Evolutionary conservation across 1,140 invertebrate species (phyloP).

Genomic region (Drosophila nasuta): DNA sequence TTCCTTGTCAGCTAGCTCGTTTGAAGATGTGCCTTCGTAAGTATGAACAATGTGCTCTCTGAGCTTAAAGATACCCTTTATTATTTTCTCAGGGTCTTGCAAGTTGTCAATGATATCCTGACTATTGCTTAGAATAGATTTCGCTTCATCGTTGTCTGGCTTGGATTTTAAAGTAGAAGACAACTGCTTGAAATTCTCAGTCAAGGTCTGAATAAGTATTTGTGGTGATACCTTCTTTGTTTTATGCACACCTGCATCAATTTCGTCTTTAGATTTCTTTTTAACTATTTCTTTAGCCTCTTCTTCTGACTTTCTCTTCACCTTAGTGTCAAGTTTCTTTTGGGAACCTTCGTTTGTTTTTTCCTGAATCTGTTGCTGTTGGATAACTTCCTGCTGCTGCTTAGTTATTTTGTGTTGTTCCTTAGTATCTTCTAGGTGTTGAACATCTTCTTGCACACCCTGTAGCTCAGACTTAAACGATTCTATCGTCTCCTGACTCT

Average conservation of each 20-base stretch:
- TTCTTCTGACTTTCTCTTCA: constrained; percentile 28
- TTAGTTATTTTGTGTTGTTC: background rate
- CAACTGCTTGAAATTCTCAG: constrained; percentile 12
- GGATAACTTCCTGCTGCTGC: background rate
- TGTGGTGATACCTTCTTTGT: background rate
- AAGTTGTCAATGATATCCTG: constrained; percentile 56
- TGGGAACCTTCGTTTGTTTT: constrained; percentile 15
- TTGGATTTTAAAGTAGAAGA: constrained; percentile 5
- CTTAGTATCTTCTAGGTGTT: background rate
- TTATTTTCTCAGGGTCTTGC: constrained; percentile 32
- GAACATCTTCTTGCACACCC: background rate
- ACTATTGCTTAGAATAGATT: constrained; percentile 26
- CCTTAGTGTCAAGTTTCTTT: constrained; percentile 33
- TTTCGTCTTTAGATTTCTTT: constrained; percentile 39
- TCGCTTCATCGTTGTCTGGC: constrained; percentile 3
- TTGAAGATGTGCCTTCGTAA: constrained; percentile 57
- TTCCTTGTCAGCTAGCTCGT: constrained; percentile 32
- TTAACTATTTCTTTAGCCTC: constrained; percentile 26
- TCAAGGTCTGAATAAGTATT: constrained; percentile 5
- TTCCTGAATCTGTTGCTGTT: constrained; percentile 3
- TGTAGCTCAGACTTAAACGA: background rate
- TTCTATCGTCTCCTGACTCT: background rate
- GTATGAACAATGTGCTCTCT: constrained; percentile 80
- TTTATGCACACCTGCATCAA: constrained; percentile 15
- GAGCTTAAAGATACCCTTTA: constrained; percentile 67